Conservation (phyloP, 1,140 invertebrate species). For the Parapsyche elsis region DNA sequence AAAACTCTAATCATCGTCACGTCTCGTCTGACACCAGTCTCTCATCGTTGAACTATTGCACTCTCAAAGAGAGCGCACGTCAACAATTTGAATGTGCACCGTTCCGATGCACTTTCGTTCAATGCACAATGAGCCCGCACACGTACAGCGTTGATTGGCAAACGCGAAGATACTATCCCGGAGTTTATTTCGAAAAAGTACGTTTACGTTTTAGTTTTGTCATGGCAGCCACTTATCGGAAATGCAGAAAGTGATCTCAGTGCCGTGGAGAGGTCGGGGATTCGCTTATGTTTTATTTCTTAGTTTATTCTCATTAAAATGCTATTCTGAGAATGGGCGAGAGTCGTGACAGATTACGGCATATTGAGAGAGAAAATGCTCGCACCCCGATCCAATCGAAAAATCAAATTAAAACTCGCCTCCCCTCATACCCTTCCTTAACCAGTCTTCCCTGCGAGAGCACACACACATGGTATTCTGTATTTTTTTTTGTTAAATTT, state of each 20-base stretch:
- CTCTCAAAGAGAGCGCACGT: too few species aligned
- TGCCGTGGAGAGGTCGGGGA: neutral
- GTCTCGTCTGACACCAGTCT: too few species aligned
- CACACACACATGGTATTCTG: too few species aligned
- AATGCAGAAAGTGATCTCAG: slow-evolving; percentile 32
- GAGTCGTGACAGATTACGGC: slow-evolving; percentile 47
- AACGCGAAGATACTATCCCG: neutral
- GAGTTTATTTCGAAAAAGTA: neutral
- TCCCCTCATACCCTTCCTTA: neutral
- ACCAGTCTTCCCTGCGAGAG: too few species aligned
- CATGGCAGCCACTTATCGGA: slow-evolving; percentile 13
- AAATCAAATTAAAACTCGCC: slow-evolving; percentile 46
- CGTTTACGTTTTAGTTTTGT: neutral
- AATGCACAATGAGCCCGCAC: neutral
- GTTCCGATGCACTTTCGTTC: too few species aligned
- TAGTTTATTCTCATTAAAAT: slow-evolving; percentile 48
- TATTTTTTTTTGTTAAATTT: too few species aligned
- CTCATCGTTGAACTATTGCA: too few species aligned
- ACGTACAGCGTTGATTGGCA: neutral
- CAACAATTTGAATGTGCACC: too few species aligned
- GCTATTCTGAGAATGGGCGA: slow-evolving; percentile 44
- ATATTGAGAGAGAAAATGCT: slow-evolving; percentile 33
- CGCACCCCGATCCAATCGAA: slow-evolving; percentile 36
- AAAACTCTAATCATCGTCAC: too few species aligned
- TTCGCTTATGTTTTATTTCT: slow-evolving; percentile 42